Evolutionary conservation across 2,797 vertebrate genomes (phyloP), one percentile per base, ranked within the genome.

Genomic region (Lates japonicus): DNA sequence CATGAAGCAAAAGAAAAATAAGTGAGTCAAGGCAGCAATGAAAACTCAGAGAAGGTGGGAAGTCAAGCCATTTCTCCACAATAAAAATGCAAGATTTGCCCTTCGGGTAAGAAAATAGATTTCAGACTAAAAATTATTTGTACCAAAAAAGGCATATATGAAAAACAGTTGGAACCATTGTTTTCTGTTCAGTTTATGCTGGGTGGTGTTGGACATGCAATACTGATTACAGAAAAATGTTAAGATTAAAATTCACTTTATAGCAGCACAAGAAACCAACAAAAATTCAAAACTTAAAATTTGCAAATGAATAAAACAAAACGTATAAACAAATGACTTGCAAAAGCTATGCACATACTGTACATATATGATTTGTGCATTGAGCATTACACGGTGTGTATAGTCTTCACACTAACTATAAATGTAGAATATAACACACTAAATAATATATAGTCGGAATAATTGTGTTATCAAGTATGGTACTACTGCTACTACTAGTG

Each of bases 31-130:
- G 52, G 9, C 12, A 22, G 33, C 48, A 12, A 25, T 41, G 6
- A 63, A 12, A 9, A 11, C 2, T 2, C 0, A n/a, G 0, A 44
- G 17, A 58, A 76, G 3, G 1, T 41, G 0, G 76, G 81, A 82
- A 83, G 51, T 63, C 0, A 0, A 39, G 3, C 1, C 0, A 5
- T 52, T 11, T 42, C 9, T 2, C 59, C 76, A 69, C n/a, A 85
- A 67, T 78, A 85, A 85, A 85, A 80, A 1, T 1, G 1, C 17
- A 0, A 13, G 12, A 16, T 1, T 31, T 14, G 41, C 41, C 11
- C 10, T 41, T 41, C 12, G 41, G 41, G 3, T 3, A 13, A 11
- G 41, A 14, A 14, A 42, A 10, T 1, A 42, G 12, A 42, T 42
- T 14, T 42, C 3, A 42, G 41, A n/a, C n/a, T n/a, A 29, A 42